Evolutionary conservation across 1,140 invertebrate genomes (phyloP).

Genomic region (Harpegnathos saltator): DNA sequence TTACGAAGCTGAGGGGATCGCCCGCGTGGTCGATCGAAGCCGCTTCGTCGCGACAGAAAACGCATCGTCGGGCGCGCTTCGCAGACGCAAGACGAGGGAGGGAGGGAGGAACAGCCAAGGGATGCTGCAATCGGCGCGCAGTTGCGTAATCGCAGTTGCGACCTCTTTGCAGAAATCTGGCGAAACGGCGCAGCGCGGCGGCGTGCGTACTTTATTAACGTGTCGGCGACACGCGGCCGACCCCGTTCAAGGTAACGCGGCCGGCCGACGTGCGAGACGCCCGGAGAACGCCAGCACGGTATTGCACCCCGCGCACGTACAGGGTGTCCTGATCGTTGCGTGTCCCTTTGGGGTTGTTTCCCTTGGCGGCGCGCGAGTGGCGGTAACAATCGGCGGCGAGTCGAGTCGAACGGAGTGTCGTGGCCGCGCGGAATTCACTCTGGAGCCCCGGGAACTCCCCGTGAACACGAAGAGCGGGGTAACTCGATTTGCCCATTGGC

Average conservation of each 20-base stretch:
- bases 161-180: conserved; percentile 29
- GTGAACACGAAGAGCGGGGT: too few relatives aligned
- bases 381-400: too few relatives aligned
- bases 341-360: too few relatives aligned
- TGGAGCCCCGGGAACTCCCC: too few relatives aligned
- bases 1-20: not conserved
- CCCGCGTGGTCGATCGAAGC: not conserved
- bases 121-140: not conserved
- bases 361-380: too few relatives aligned
- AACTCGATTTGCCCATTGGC: conserved; percentile 15
- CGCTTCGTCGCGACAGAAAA: too few relatives aligned
- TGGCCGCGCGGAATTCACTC: too few relatives aligned
- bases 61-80: not conserved
- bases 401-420: too few relatives aligned
- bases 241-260: conserved; percentile 46
- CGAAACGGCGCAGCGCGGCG: not conserved
- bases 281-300: not conserved
- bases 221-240: conserved; percentile 14
- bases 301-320: not conserved
- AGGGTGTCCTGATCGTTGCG: not conserved
- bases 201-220: conserved; percentile 14
- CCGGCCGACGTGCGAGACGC: not conserved
- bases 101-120: too few relatives aligned
- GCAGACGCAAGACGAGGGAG: too few relatives aligned
- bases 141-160: conserved; percentile 20